These are phyloP conservation scores for Caenorhabditis angaria DNA, from an alignment of 2,888 invertebrate genomes.

Conservation along the genomic window DNA sequence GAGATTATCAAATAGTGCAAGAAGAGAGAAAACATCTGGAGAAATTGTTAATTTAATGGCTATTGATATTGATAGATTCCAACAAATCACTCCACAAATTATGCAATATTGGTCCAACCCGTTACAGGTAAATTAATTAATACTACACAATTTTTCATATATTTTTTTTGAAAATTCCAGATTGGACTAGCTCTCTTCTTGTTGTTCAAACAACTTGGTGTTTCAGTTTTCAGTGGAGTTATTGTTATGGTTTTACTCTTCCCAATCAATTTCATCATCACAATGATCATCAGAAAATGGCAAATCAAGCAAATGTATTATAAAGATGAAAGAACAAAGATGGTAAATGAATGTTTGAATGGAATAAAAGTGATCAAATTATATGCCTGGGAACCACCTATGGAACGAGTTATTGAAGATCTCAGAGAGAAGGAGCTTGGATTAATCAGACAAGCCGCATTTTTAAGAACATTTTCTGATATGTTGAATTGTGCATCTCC, in stretches of 20 bases:
- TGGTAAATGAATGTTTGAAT: slow-evolving; percentile 91
- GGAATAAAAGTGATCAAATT: slow-evolving; percentile 81
- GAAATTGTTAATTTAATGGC: slow-evolving; percentile 77
- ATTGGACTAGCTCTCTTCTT: slow-evolving; percentile 68
- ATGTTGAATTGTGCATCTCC: slow-evolving; percentile 71
- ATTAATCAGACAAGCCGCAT: slow-evolving; percentile 66
- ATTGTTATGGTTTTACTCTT: slow-evolving; percentile 93
- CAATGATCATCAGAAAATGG: slow-evolving; percentile 69
- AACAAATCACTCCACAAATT: slow-evolving; percentile 72
- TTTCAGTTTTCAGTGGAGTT: slow-evolving; percentile 91
- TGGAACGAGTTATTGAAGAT: slow-evolving; percentile 67
- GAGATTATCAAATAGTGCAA: slow-evolving; percentile 74
- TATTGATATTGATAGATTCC: slow-evolving; percentile 75
- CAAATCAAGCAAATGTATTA: slow-evolving; percentile 83
- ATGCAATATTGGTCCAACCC: slow-evolving; percentile 72
- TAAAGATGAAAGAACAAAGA: slow-evolving; percentile 90
- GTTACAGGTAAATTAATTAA: slow-evolving; percentile 37
- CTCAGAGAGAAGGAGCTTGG: slow-evolving; percentile 64
- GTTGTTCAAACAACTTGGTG: slow-evolving; percentile 76
- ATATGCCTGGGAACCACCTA: slow-evolving; percentile 76
- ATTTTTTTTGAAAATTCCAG: slow-evolving; percentile 21
- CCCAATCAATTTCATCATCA: slow-evolving; percentile 71
- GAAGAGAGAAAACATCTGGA: slow-evolving; percentile 75
- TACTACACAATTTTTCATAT: too few species aligned
- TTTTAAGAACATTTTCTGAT: slow-evolving; percentile 67